Percentiles rank a stretch among this genome's conserved stretches.
Conservation (phyloP, 2,888 invertebrate genomes). For the Pyrgus malvae region DNA sequence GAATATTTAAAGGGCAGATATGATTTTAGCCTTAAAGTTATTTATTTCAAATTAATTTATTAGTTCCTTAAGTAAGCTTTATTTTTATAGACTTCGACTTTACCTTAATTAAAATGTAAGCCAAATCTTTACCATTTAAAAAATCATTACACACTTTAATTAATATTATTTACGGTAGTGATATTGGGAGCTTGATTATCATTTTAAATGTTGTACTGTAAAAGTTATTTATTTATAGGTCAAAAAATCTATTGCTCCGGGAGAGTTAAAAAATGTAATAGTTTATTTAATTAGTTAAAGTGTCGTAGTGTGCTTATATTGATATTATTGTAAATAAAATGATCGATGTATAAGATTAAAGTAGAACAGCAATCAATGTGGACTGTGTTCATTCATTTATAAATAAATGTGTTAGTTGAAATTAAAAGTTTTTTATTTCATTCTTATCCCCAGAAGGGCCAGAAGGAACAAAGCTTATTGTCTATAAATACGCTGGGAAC, state of each 20-base stretch:
- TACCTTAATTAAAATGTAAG: too few relatives aligned
- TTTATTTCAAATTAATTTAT: too few relatives aligned
- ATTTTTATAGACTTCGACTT: too few relatives aligned
- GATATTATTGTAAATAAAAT: constrained; percentile 29
- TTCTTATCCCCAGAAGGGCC: too few relatives aligned
- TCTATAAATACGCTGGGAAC: too few relatives aligned
- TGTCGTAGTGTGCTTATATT: constrained; percentile 22
- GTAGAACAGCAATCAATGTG: constrained; percentile 46
- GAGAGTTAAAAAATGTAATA: constrained; percentile 57
- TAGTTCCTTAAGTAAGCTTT: too few relatives aligned
- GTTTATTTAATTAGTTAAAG: constrained; percentile 30
- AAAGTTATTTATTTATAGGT: too few relatives aligned
- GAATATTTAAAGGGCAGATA: too few relatives aligned
- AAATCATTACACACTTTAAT: too few relatives aligned
- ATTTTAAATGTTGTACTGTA: neutral
- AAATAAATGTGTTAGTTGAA: constrained; percentile 70
- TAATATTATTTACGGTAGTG: neutral
- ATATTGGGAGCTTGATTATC: constrained; percentile 2
- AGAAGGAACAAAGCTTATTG: too few relatives aligned
- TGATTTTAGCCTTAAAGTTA: too few relatives aligned
- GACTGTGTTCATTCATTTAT: constrained; percentile 73
- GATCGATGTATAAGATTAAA: constrained; percentile 10
- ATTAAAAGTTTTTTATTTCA: constrained; percentile 29
- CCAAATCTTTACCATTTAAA: too few relatives aligned
- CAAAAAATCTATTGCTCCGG: constrained; percentile 46